Evolutionary conservation across 2,113 vertebrate genomes (phyloP), one percentile per base, ranked within the genome.

Genomic region (Megaceryle maxima): DNA sequence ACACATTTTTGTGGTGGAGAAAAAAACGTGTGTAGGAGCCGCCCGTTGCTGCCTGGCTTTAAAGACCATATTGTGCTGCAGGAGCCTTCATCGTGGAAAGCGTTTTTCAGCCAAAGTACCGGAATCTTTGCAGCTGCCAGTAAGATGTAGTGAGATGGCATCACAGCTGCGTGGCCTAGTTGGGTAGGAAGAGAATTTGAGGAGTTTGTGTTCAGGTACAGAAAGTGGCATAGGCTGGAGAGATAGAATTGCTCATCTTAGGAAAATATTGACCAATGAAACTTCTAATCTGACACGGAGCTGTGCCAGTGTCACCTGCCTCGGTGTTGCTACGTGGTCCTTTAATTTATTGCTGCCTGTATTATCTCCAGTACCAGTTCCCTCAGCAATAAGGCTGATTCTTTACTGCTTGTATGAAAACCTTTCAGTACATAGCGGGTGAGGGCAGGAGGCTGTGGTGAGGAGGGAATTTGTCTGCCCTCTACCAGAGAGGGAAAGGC

Each of bases 281-380:
- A 33, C 5, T 69, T 80, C 80, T 62, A 10, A 24, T 37, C 10
- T 7, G 9, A 62, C 57, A 16, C 0, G 2, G 33, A 75, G 44
- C 29, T 0, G 0, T 43, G 25, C 13, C 31, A 7, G 16, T 3
- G 31, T 67, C 64, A 9, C 48, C 69, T 43, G 2, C 33, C 31
- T 14, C 62, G 0, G 1, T 16, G 12, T 2, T n/a, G 56, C 26
- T 62, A 2, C 2, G 0, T 56, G 33, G 16, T 10, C 43, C 50
- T 0, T 53, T 21, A 26, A 11, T 28, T 78, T 10, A 44, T 9
- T 10, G 41, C 48, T 73, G 55, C 70, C 53, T 37, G 0, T 1
- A 0, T 11, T 3, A 16, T 10, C 35, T 60, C 56, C 51, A 60
- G 56, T 21, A 0, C 12, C 18, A 1, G 5, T 13, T 5, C 39